Evolutionary conservation across 1,140 invertebrate species (phyloP).

Genomic region (Pogonus chalceus): DNA sequence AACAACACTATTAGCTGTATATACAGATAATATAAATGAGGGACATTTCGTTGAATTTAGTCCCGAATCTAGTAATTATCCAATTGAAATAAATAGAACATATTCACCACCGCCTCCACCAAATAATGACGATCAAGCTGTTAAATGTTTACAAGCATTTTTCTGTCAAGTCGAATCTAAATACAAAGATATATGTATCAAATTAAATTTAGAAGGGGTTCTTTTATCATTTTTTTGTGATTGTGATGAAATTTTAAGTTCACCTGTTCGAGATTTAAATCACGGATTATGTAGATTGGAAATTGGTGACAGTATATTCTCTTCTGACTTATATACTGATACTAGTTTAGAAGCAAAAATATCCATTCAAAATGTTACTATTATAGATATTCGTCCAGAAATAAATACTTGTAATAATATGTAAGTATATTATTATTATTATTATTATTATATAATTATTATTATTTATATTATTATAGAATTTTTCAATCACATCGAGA

Average conservation of each 20-base stretch:
- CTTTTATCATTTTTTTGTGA: conserved; percentile 62
- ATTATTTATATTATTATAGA: conserved; percentile 34
- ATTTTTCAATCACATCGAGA: conserved; percentile 58
- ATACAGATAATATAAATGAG: conserved; percentile 46
- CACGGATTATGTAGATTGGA: conserved; percentile 61
- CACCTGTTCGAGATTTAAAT: conserved; percentile 60
- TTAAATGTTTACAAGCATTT: conserved; percentile 60
- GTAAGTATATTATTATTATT: conserved; percentile 17
- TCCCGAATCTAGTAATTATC: conserved; percentile 19
- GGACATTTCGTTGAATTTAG: conserved; percentile 35
- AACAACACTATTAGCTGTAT: conserved; percentile 54
- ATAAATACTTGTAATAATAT: conserved; percentile 27
- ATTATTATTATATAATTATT: not conserved
- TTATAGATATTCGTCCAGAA: conserved; percentile 65
- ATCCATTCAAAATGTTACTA: conserved; percentile 54
- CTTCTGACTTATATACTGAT: conserved; percentile 57
- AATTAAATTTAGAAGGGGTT: conserved; percentile 55
- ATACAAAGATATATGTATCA: conserved; percentile 44
- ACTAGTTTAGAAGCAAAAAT: conserved; percentile 58
- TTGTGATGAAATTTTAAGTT: conserved; percentile 62
- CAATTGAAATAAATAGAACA: conserved; percentile 4
- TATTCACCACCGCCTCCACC: not conserved
- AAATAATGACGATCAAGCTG: not conserved
- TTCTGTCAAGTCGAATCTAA: conserved; percentile 56
- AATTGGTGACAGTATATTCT: conserved; percentile 55